phyloP scores from a whole-genome alignment of 1,140 invertebrate species.

The Temnothorax longispinosus region DNA sequence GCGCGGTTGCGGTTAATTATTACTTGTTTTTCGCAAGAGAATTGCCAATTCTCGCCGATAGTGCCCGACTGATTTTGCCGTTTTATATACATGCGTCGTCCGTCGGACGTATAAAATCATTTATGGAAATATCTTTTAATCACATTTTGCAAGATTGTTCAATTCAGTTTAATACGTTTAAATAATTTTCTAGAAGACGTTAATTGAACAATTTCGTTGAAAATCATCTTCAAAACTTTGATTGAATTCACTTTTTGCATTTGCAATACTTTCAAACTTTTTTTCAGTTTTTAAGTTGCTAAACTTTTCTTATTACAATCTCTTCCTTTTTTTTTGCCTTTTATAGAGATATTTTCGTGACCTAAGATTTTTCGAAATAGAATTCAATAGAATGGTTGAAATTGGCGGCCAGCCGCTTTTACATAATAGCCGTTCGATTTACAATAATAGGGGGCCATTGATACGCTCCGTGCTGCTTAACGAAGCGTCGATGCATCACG shows the following conservation, averaged over 20 bases:
- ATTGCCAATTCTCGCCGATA: conserved; percentile 4
- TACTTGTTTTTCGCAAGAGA: conserved; percentile 18
- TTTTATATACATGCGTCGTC: neutral
- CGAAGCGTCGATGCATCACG: conserved; percentile 45
- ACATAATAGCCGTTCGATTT: conserved; percentile 5
- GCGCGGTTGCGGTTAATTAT: conserved; percentile 23
- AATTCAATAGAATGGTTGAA: neutral
- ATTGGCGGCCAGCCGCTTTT: neutral
- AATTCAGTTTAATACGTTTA: conserved; percentile 7
- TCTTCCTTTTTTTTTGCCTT: neutral
- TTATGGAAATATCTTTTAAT: conserved; percentile 35
- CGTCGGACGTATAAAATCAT: conserved; percentile 2
- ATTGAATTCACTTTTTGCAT: conserved; percentile 18
- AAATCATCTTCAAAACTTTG: conserved; percentile 29
- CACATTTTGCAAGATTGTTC: neutral
- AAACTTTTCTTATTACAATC: conserved; percentile 8
- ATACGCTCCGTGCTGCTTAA: conserved; percentile 13
- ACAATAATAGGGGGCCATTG: conserved; percentile 45
- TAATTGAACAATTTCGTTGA: conserved; percentile 1
- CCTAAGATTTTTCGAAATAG: neutral
- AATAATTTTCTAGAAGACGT: conserved; percentile 24
- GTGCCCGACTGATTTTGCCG: neutral
- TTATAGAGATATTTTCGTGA: neutral
- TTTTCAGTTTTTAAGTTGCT: neutral
- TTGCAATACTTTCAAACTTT: neutral